Percentiles rank a stretch among this genome's conserved stretches.
phyloP scores from a whole-genome alignment of 92 coral and sea anemone genomes.

The Palythoa grandis region DNA sequence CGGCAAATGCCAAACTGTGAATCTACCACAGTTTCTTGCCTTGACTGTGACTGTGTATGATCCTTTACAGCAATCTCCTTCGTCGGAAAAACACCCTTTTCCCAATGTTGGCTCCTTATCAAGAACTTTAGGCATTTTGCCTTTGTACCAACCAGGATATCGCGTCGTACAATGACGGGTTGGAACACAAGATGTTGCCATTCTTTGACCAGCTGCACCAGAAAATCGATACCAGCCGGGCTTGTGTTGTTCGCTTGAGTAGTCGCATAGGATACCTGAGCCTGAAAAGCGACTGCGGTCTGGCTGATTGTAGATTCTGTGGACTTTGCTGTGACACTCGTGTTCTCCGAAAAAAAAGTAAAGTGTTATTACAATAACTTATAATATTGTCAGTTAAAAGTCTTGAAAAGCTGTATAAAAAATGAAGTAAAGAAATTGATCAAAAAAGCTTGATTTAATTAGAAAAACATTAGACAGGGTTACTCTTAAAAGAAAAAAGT shows the following conservation, averaged over 20 bases:
- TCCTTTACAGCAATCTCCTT: not conserved
- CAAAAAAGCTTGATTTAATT: too few relatives aligned
- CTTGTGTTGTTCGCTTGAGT: not conserved
- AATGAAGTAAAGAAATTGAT: too few relatives aligned
- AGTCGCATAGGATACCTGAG: slow-evolving; percentile 4
- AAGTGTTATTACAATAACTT: too few relatives aligned
- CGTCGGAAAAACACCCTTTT: slow-evolving; percentile 9
- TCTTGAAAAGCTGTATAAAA: too few relatives aligned
- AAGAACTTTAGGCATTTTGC: not conserved
- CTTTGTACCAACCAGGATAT: slow-evolving; percentile 28
- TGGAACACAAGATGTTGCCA: slow-evolving; percentile 34
- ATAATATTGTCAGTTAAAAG: too few relatives aligned
- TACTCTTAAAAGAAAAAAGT: too few relatives aligned
- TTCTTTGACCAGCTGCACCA: slow-evolving; percentile 27
- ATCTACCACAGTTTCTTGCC: slow-evolving; percentile 31
- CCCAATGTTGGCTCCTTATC: not conserved
- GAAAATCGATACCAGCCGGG: slow-evolving; percentile 40
- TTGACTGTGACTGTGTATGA: not conserved
- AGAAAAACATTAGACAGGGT: too few relatives aligned
- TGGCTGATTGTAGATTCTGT: slow-evolving; percentile 8
- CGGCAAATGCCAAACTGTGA: slow-evolving; percentile 23
- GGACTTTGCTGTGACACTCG: slow-evolving; percentile 22
- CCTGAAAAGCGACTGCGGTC: slow-evolving; percentile 4
- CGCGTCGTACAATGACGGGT: not conserved
- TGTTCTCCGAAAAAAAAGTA: not conserved